Base-by-base conservation (phyloP, 2,888 invertebrate species). In the Hemistola chrysoprasaria region DNA sequence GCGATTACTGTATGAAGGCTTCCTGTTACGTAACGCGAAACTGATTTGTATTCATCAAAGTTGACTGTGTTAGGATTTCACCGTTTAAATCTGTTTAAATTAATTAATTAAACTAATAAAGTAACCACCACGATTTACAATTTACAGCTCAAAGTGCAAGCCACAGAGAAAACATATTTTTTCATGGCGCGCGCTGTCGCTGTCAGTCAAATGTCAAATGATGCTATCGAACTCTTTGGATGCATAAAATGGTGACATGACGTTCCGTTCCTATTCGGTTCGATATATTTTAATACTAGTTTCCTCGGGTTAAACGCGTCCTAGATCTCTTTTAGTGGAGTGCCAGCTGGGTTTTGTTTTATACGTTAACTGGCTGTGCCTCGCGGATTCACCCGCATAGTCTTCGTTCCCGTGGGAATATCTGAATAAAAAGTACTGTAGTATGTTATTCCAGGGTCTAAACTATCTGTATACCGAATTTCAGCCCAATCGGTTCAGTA, bases 161-260 rank as follows among this genome's bases (percentile, higher is more conserved):
- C 30, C 37, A 50, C 44, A 55, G 46, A 47, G 41, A 30, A 40
- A 35, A 45, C 39, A 38, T 22, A 41, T 11, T 9, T 26, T 23
- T 21, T 21, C 20, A n/a, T n/a, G n/a, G 22, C 32, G 22, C 16
- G 11, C 32, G 32, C 9, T 11, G 8, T 22, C 33, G 35, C 24
- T 23, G 26, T 24, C 31, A 11, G n/a, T 8, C 22, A 56, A 54
- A 67, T 66, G 65, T 65, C 70, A 70, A 59, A 58, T 39, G 52
- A 33, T n/a, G n/a, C n/a, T n/a, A n/a, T n/a, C n/a, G n/a, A n/a
- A n/a, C n/a, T n/a, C n/a, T n/a, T n/a, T n/a, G n/a, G n/a, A n/a
- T n/a, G n/a, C n/a, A n/a, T n/a, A n/a, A 43, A 51, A 53, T 47
- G 51, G 59, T 33, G 45, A 52, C 64, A 59, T 33, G 45, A 52